Evolutionary conservation across 1,140 invertebrate species (phyloP).

Genomic region (Melitaea cinxia): DNA sequence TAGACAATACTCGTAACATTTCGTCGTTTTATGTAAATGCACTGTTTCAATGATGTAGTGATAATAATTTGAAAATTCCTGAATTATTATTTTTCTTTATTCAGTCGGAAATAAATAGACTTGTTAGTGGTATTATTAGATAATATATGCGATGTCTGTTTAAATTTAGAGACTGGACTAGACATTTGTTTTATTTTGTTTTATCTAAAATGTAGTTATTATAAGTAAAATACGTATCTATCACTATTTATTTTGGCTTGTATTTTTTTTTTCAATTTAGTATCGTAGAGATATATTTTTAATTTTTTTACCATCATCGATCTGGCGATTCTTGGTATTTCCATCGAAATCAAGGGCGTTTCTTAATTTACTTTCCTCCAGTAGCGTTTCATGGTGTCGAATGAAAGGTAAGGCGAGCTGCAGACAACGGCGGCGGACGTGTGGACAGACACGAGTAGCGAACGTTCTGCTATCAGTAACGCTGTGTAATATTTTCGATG

Average conservation of each 20-base stretch:
- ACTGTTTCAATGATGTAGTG: too few relatives aligned
- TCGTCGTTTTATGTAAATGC: too few relatives aligned
- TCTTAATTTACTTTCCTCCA: not conserved
- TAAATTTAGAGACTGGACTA: not conserved
- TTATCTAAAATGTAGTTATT: not conserved
- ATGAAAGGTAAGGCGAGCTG: not conserved
- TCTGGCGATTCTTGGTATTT: not conserved
- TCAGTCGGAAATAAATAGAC: too few relatives aligned
- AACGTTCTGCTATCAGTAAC: not conserved
- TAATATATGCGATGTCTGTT: not conserved
- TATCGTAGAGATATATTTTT: not conserved
- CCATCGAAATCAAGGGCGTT: not conserved
- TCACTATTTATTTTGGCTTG: not conserved
- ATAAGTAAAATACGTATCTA: not conserved
- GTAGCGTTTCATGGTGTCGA: not conserved
- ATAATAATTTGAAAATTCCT: too few relatives aligned
- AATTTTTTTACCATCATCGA: not conserved
- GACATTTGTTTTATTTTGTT: not conserved
- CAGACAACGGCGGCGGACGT: not conserved
- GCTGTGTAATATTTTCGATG: not conserved
- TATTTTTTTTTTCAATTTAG: constrained; percentile 1
- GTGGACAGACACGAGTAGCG: not conserved
- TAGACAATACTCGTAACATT: too few relatives aligned
- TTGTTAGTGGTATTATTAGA: too few relatives aligned
- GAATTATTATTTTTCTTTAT: too few relatives aligned